Evolutionary conservation across 2,888 invertebrate species (phyloP).

Genomic region (Eupithecia subfuscata): DNA sequence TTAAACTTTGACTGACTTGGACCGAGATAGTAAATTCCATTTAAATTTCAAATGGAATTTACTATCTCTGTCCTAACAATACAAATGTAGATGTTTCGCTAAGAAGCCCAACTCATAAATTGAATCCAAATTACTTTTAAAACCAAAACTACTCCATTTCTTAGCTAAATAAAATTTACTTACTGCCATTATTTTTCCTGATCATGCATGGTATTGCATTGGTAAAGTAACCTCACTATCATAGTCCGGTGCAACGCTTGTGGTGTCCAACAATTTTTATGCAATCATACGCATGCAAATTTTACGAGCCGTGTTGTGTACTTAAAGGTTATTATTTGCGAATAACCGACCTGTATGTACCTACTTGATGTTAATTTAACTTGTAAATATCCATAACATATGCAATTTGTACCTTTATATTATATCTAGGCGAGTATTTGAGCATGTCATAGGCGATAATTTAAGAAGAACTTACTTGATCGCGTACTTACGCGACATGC

Average conservation of each 20-base stretch:
- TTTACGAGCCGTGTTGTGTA: conserved; percentile 43
- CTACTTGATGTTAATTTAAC: conserved; percentile 28
- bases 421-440: not conserved
- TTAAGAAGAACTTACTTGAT: not conserved
- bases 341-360: conserved; percentile 25
- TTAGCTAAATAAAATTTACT: not conserved
- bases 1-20: not conserved
- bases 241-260: conserved; percentile 9
- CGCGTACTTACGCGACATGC: not conserved
- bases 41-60: not conserved
- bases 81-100: not conserved
- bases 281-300: conserved; percentile 52
- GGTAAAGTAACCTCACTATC: not conserved
- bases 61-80: not conserved
- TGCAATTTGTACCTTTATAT: conserved; percentile 11
- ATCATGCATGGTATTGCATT: not conserved
- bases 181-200: not conserved
- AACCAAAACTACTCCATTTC: not conserved
- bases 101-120: not conserved
- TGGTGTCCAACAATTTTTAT: conserved; percentile 49
- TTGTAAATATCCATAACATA: conserved; percentile 21
- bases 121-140: not conserved
- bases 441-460: not conserved
- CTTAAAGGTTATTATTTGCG: conserved; percentile 40
- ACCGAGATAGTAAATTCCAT: no score